Base-by-base conservation (phyloP, 1,140 invertebrate species). In the Drosophila suzukii region DNA sequence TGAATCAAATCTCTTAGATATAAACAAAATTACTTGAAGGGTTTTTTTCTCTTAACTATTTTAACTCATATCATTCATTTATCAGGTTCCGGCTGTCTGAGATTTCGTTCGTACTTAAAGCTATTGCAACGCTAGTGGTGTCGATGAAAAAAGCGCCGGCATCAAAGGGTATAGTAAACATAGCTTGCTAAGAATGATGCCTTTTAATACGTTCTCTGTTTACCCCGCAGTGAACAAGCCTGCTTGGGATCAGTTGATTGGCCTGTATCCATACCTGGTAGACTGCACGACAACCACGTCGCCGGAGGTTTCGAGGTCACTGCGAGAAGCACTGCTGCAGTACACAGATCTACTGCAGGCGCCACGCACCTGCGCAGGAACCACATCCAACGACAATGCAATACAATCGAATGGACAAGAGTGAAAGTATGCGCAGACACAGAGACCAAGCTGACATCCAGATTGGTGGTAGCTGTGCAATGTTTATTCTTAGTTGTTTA, bases 31-130 rank as follows among this genome's bases (percentile, higher is more conserved):
- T 4, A 39, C 20, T 20, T 20, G 20, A 20, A 20, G 20, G 20
- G 20, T 2, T 20, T 20, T 20, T 20, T 20, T 20, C n/a, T n/a
- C n/a, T 20, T 20, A 20, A 20, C 11, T 10, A 3, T 3, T 10
- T 17, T 20, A 4, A 34, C 0, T 12, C 6, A 51, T 34, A 11
- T 50, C 15, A 12, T n/a, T 2, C n/a, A 34, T 12, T 51, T 10
- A 4, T n/a, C 93, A 98, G 98, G 92, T 97, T 98, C 85, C 94
- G 98, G 61, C 94, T 99, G 56, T 98, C 98, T 4, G 98, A 99
- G 93, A 98, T 99, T 92, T 97, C 97, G 41, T 99, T 98, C 93
- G 98, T 99, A n/a, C 92, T 99, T 32, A 98, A 99, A 93, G 98
- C 98, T 46, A 96, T 99, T 53, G 97, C 97, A 10, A 98, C 98